Evolutionary conservation across 2,888 invertebrate genomes (phyloP), one percentile per base, ranked within the genome.

Genomic region (Halocaridina rubra): DNA sequence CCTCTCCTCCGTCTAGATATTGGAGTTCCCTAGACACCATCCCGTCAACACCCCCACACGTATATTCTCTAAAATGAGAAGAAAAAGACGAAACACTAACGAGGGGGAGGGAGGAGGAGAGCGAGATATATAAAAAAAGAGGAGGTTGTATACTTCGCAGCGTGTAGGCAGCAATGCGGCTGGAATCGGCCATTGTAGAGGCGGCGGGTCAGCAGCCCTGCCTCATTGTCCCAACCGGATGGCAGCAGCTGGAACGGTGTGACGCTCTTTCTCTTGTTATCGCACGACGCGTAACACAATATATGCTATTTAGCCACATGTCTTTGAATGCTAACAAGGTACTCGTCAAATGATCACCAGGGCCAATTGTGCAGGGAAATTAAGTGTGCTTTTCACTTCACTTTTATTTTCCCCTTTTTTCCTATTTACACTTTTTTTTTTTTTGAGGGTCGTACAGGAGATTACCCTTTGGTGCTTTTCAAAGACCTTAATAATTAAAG

Each of bases 241-340:
- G 46, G 46, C 16, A 46, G 46, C 46, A 46, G 46, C 46, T 46
- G 46, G 10, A 16, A 46, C 46, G 46, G 46, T 46, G 46, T 46
- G 46, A 46, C 46, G 46, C 13, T 10, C n/a, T n/a, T 19, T 33
- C 69, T n/a, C 32, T 27, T 19, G 2, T 64, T 64, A 64, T 77
- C 77, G 27, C 30, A 19, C 75, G 27, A 30, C 46, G 13, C 24
- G 64, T 64, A 77, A 77, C 77, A 75, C 75, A 77, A 24, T 30
- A n/a, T n/a, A 77, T 33, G 39, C 22, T 64, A 39, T 77, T 77
- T 64, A 77, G 64, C 64, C 22, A 77, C 77, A 39, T 64, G 75
- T 39, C 77, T 13, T 22, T 77, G 64, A 77, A 64, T 77, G 64
- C 29, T 64, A 77, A 77, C 77, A 77, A 77, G 77, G 64, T 32